Evolutionary conservation across 2,113 vertebrate species (phyloP), one percentile per base, ranked within the genome.

Genomic region (Seriola aureovittata): DNA sequence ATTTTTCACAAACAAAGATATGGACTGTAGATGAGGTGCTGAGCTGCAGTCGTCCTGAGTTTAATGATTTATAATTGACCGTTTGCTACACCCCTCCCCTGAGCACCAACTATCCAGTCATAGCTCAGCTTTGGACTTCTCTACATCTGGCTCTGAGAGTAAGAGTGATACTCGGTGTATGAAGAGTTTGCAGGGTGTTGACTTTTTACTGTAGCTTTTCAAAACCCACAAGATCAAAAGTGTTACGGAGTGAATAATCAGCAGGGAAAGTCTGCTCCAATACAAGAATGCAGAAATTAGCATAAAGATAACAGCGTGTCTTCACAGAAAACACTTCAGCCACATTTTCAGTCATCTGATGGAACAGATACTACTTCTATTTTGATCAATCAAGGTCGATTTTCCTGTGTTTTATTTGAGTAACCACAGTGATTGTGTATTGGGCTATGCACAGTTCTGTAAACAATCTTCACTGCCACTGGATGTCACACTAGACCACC

Each of bases 1-100:
- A 86, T 77, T 67, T 73, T 78, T 82, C 67, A 79, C 60, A 65
- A 55, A 69, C 72, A 21, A 1, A 72, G 69, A 81, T 34, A 3
- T 17, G 58, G 21, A 57, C 62, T 67, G 23, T 4, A 42, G 68
- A 70, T 38, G 52, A 84, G 60, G 64, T 5, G 17, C n/a, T 44
- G 67, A 82, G 68, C 67, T 23, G 55, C 59, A 74, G 10, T 52
- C 8, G 1, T 48, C 21, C 46, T 38, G 29, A 73, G 32, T 64
- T 50, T 64, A 50, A 57, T 2, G 55, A 62, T 50, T 72, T 70
- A 21, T 68, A 69, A 70, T 64, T 64, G 64, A 75, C 50, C 23
- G 0, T 69, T 80, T 36, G 25, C 21, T 23, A 14, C 50, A 54
- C n/a, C 16, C 14, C 21, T 13, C 32, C 19, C 17, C 4, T 3